Evolutionary conservation across 2,888 invertebrate species (phyloP).

Genomic region (Spialia ferax): DNA sequence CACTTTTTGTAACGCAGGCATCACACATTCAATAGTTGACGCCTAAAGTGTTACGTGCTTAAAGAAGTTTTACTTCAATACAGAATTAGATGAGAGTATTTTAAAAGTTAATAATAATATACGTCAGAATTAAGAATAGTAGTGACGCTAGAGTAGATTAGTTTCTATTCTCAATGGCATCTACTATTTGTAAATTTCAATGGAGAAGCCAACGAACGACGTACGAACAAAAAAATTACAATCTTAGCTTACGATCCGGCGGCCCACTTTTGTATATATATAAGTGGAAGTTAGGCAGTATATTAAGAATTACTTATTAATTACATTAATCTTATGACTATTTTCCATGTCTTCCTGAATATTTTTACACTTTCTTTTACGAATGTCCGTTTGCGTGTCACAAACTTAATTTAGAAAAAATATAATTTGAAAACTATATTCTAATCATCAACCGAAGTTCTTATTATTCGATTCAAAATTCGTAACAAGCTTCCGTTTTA

Average conservation of each 20-base stretch:
- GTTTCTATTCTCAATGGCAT: not conserved
- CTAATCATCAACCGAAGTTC: too few species aligned
- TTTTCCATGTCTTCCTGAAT: not conserved
- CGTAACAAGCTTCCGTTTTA: not conserved
- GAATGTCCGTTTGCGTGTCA: too few species aligned
- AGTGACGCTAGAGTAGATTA: not conserved
- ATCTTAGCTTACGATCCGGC: not conserved
- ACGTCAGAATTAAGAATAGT: not conserved
- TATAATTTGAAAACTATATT: too few species aligned
- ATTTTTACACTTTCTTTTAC: not conserved
- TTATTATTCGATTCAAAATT: too few species aligned
- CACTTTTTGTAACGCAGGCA: too few species aligned
- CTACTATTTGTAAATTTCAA: not conserved
- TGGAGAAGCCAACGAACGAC: constrained; percentile 2
- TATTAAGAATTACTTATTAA: not conserved
- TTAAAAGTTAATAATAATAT: too few species aligned
- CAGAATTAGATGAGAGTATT: too few species aligned
- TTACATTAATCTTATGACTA: not conserved
- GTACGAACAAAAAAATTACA: constrained; percentile 1
- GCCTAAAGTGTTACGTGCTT: too few species aligned
- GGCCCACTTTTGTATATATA: constrained; percentile 2
- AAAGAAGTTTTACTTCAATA: too few species aligned
- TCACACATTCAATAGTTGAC: too few species aligned
- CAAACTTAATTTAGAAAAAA: too few species aligned
- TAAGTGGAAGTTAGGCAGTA: not conserved